Percentiles rank a stretch among this genome's conserved stretches.
phyloP scores from a whole-genome alignment of 2,888 invertebrate genomes.

The Agrenia bidenticulata region DNA sequence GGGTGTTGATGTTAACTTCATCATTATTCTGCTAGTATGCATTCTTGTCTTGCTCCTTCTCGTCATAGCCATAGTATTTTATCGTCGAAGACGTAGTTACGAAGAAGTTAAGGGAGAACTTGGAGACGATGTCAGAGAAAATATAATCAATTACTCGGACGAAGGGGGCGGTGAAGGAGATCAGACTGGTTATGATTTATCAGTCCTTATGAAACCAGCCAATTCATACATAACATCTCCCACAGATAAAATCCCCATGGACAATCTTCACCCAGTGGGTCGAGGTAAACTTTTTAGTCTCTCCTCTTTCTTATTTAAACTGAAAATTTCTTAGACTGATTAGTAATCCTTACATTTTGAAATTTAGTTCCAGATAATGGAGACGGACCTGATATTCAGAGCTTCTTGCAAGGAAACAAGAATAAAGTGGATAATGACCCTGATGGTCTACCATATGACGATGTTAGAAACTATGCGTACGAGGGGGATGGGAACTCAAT shows the following conservation, averaged over 20 bases:
- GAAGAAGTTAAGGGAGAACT: constrained; percentile 82
- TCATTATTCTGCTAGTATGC: constrained; percentile 87
- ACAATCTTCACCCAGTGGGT: constrained; percentile 52
- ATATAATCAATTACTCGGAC: constrained; percentile 95
- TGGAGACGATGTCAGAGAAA: constrained; percentile 93
- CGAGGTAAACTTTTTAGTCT: constrained; percentile 39
- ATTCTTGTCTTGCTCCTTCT: constrained; percentile 79
- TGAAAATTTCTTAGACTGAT: background rate
- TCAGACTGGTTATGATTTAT: constrained; percentile 82
- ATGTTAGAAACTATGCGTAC: constrained; percentile 95
- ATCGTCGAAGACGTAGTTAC: constrained; percentile 70
- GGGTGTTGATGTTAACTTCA: constrained; percentile 80
- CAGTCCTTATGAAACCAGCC: constrained; percentile 63
- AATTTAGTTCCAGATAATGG: constrained; percentile 58
- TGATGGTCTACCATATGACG: constrained; percentile 89
- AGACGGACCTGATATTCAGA: constrained; percentile 79
- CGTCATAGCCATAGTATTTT: constrained; percentile 85
- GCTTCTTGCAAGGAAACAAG: constrained; percentile 86
- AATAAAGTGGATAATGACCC: constrained; percentile 88
- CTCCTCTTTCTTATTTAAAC: background rate
- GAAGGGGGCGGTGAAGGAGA: constrained; percentile 99
- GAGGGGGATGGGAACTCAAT: constrained; percentile 94
- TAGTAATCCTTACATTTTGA: background rate
- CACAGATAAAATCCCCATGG: constrained; percentile 50
- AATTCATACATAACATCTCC: constrained; percentile 46